A percentile compares a stretch with the other conserved stretches of the same genome.
Evolutionary conservation across 2,888 invertebrate genomes (phyloP).

Genomic region (Iselma pallidipennis): DNA sequence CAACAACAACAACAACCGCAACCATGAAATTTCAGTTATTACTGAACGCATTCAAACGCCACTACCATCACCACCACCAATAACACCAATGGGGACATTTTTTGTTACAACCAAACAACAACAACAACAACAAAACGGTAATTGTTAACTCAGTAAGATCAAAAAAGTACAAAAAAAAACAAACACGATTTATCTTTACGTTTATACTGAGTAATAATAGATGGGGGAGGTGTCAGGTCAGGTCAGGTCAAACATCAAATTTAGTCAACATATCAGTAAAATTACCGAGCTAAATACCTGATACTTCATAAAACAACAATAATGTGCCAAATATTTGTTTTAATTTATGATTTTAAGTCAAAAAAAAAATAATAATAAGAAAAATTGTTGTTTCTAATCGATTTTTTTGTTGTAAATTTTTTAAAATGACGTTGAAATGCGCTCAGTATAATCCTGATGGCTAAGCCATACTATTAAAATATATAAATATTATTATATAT

Average conservation of each 20-base stretch:
- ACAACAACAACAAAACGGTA: too few relatives aligned
- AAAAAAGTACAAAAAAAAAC: constrained; percentile 29
- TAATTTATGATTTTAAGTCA: constrained; percentile 18
- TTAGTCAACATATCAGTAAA: not conserved
- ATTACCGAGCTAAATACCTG: not conserved
- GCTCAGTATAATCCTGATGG: constrained; percentile 47
- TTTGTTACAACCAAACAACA: too few relatives aligned
- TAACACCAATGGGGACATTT: not conserved
- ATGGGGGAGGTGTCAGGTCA: constrained; percentile 1
- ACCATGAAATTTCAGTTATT: constrained; percentile 82
- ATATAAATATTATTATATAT: not conserved
- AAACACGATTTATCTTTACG: constrained; percentile 18
- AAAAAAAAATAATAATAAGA: too few relatives aligned
- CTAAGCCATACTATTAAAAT: constrained; percentile 48
- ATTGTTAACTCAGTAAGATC: too few relatives aligned
- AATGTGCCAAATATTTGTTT: constrained; percentile 43
- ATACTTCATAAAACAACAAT: constrained; percentile 12
- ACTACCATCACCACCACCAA: not conserved
- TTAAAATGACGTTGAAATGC: constrained; percentile 29
- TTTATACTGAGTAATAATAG: constrained; percentile 24
- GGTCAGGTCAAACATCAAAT: not conserved
- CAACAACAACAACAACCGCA: constrained; percentile 61
- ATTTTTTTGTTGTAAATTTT: constrained; percentile 32
- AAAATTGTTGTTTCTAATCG: constrained; percentile 5
- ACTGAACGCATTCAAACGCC: constrained; percentile 62